Evolutionary conservation across 2,888 invertebrate genomes (phyloP).

Genomic region (Heliconius cydno): DNA sequence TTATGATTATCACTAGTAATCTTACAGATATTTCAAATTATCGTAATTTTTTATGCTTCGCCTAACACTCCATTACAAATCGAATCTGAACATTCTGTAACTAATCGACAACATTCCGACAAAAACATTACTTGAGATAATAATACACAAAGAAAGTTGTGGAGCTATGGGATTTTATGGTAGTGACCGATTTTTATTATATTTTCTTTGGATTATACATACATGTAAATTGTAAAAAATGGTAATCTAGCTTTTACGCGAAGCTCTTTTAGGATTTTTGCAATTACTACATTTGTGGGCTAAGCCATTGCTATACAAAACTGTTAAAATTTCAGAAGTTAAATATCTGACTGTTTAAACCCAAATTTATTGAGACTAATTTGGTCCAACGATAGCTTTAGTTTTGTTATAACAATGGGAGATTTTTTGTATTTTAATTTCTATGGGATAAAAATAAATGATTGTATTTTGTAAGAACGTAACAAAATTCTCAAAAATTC

Average conservation of each 20-base stretch:
- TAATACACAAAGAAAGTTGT: constrained; percentile 20
- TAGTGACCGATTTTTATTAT: background rate
- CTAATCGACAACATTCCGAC: constrained; percentile 24
- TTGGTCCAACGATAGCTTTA: background rate
- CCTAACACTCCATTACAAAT: constrained; percentile 23
- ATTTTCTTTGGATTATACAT: background rate
- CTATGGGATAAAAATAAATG: background rate
- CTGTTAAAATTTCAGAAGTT: background rate
- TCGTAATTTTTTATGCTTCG: constrained; percentile 18
- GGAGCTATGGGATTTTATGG: constrained; percentile 4
- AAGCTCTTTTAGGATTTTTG: no score
- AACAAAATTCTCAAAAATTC: background rate
- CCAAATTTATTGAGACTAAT: background rate
- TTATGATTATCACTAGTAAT: background rate
- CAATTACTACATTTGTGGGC: no score
- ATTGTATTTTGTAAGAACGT: background rate
- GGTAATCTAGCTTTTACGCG: background rate
- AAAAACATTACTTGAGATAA: constrained; percentile 18
- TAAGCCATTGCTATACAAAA: background rate
- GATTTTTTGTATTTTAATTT: background rate
- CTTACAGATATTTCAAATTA: constrained; percentile 20
- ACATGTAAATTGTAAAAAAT: no score
- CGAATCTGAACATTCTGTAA: constrained; percentile 25
- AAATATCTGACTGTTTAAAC: background rate
- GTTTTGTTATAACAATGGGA: background rate